These are phyloP conservation scores for Synergus gifuensis DNA, from an alignment of 2,888 invertebrate genomes.

Conservation along the genomic window DNA sequence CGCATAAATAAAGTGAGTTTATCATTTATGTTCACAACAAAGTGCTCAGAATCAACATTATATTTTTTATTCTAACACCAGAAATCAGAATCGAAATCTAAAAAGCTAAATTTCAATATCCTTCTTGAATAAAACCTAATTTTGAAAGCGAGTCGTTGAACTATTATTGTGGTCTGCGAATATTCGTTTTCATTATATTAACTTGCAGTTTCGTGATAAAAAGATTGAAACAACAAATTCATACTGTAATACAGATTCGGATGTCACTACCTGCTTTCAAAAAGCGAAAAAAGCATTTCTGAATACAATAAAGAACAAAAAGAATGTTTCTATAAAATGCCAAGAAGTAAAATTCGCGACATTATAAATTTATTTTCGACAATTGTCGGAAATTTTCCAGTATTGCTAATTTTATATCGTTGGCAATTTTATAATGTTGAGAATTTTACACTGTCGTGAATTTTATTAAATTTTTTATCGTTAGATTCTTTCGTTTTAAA, in stretches of 20 bases:
- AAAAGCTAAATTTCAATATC: background rate
- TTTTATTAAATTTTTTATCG: background rate
- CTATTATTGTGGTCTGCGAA: background rate
- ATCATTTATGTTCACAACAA: no score
- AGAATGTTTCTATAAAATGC: background rate
- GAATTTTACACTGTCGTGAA: background rate
- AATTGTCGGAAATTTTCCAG: no score
- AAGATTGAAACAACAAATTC: background rate
- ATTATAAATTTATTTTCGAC: no score
- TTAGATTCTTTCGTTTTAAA: background rate
- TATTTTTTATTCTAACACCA: background rate
- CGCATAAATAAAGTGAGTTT: no score
- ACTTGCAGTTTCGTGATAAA: background rate
- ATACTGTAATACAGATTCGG: background rate
- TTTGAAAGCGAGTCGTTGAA: constrained; percentile 1
- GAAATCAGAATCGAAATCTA: background rate
- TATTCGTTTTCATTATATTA: constrained; percentile 13
- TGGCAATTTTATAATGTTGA: no score
- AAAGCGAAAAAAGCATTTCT: background rate
- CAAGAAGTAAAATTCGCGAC: background rate
- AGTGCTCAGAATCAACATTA: background rate
- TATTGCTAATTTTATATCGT: no score
- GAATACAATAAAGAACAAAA: background rate
- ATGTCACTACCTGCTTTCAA: background rate
- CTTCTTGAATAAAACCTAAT: background rate